Evolutionary conservation across 2,113 vertebrate species (phyloP).

Genomic region (Sebastes schlegelii): DNA sequence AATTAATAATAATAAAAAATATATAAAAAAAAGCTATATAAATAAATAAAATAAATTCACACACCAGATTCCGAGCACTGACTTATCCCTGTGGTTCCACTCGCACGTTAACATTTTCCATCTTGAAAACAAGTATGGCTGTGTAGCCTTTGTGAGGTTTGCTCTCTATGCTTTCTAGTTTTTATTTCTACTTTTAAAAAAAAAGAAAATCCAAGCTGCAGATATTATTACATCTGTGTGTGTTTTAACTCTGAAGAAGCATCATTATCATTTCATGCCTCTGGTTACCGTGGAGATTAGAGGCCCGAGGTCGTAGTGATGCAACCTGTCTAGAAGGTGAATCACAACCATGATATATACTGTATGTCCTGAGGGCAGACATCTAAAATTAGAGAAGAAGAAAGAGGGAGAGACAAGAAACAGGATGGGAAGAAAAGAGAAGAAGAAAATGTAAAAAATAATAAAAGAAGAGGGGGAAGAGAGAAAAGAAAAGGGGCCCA

Average conservation of each 20-base stretch:
- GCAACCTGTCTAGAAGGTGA: conserved; percentile 28
- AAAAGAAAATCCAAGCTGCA: not conserved
- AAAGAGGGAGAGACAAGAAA: not conserved
- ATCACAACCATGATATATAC: not conserved
- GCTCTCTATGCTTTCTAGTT: not conserved
- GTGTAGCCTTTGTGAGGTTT: not conserved
- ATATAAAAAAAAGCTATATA: too few relatives aligned
- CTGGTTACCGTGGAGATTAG: conserved; percentile 25
- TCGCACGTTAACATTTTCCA: not conserved
- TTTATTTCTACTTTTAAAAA: not conserved
- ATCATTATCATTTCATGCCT: conserved; percentile 7
- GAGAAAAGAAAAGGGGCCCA: conserved; percentile 9
- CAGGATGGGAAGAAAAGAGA: not conserved
- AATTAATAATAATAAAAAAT: too few relatives aligned
- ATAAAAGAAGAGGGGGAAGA: not conserved
- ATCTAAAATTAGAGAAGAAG: conserved; percentile 8
- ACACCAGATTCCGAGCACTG: too few relatives aligned
- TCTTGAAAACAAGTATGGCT: not conserved
- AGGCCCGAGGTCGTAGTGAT: conserved; percentile 24
- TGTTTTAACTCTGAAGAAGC: not conserved
- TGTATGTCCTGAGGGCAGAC: conserved; percentile 20
- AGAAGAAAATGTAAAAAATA: conserved; percentile 2
- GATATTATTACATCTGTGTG: not conserved
- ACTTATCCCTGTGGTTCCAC: too few relatives aligned
- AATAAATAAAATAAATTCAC: too few relatives aligned